A percentile compares a stretch with the other conserved stretches of the same genome.
Conservation (phyloP, 2,797 vertebrate species). For the Eptatretus atami region DNA sequence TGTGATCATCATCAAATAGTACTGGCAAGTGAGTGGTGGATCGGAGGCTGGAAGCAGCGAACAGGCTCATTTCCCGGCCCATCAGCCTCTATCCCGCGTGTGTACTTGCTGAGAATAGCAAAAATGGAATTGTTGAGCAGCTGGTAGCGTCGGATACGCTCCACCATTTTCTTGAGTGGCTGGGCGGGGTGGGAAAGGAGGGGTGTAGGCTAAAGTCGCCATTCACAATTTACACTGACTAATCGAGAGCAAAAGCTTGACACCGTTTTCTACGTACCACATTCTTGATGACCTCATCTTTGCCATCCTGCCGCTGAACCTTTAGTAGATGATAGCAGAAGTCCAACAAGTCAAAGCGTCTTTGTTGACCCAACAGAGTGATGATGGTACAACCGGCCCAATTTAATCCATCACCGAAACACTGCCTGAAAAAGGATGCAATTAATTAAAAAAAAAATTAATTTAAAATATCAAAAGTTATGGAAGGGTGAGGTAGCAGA, state of each 20-base stretch:
- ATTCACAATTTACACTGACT: too few species aligned
- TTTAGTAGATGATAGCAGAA: conserved; percentile 95
- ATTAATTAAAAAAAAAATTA: too few species aligned
- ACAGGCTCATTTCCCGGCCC: conserved; percentile 55
- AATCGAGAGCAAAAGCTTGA: too few species aligned
- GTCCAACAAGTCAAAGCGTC: conserved; percentile 87
- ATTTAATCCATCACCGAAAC: conserved; percentile 82
- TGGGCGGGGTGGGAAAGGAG: conserved; percentile 12
- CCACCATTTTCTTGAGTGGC: conserved; percentile 98
- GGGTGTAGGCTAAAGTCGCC: too few species aligned
- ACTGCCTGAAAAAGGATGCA: conserved; percentile 26
- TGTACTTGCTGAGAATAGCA: conserved; percentile 97
- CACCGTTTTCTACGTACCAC: conserved; percentile 30
- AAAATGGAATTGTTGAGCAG: conserved; percentile 98
- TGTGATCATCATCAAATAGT: conserved; percentile 29
- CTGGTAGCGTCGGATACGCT: conserved; percentile 92
- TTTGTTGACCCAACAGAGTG: conserved; percentile 69
- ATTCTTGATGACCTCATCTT: conserved; percentile 95
- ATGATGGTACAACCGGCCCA: conserved; percentile 95
- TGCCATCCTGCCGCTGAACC: conserved; percentile 84
- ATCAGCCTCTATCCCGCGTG: conserved; percentile 59
- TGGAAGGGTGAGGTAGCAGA: too few species aligned
- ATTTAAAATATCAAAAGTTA: too few species aligned
- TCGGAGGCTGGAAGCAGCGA: conserved; percentile 90
- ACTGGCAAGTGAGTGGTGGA: conserved; percentile 87